Evolutionary conservation across 2,888 invertebrate species (phyloP).

Genomic region (Hirtodrosophila trivittata): DNA sequence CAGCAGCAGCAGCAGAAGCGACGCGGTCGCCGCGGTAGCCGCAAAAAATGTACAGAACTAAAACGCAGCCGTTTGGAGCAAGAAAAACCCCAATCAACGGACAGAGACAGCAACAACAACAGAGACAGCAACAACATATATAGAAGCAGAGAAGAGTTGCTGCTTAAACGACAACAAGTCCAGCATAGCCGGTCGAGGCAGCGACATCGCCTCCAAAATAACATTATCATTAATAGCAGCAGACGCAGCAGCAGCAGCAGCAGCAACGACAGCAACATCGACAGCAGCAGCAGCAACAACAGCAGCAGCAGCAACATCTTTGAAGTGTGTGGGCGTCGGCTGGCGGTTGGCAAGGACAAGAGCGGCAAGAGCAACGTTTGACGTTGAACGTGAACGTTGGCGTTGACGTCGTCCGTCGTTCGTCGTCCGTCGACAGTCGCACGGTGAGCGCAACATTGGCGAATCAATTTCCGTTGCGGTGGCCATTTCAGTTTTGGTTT

Average conservation of each 20-base stretch:
- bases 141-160: constrained; percentile 53
- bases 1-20: constrained; percentile 33
- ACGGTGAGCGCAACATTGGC: constrained; percentile 62
- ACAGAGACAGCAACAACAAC: constrained; percentile 7
- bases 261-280: constrained; percentile 23
- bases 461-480: constrained; percentile 78
- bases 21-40: constrained; percentile 35
- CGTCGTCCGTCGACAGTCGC: constrained; percentile 22
- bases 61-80: constrained; percentile 68
- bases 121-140: constrained; percentile 23
- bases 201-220: constrained; percentile 48
- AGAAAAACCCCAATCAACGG: constrained; percentile 64
- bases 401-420: constrained; percentile 21
- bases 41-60: constrained; percentile 67
- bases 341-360: constrained; percentile 70
- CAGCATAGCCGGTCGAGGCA: constrained; percentile 44
- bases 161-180: constrained; percentile 55
- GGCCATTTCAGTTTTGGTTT: constrained; percentile 77
- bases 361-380: constrained; percentile 37
- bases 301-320: constrained; percentile 25
- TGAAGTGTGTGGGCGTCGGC: constrained; percentile 62
- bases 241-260: constrained; percentile 23
- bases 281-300: constrained; percentile 20
- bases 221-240: constrained; percentile 53
- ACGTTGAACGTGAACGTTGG: constrained; percentile 34